Conservation (phyloP, 30 jellyfish, hydroid and myxozoan species). For the Sanderia malayensis region DNA sequence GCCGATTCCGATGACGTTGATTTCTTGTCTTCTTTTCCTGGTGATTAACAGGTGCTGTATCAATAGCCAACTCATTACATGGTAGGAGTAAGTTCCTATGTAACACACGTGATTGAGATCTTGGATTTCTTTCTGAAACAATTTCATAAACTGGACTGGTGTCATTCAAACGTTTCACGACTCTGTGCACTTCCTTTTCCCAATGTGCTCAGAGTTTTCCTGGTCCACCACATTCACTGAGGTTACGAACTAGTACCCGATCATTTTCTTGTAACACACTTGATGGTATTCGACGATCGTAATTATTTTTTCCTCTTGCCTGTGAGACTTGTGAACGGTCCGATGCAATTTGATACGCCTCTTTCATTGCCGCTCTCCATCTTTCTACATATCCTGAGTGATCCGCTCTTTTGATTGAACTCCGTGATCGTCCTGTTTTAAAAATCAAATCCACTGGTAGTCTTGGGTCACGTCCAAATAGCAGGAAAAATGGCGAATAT, state of each 20-base stretch:
- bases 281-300: neutral
- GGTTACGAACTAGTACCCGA: slow-evolving; percentile 1
- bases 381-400: slow-evolving; percentile 7
- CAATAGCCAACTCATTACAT: slow-evolving; percentile 8
- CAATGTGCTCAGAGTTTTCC: neutral
- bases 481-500: slow-evolving; percentile 13
- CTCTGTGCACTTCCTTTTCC: slow-evolving; percentile 3
- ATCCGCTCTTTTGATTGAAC: slow-evolving; percentile 3
- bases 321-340: slow-evolving; percentile 1
- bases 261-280: neutral
- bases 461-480: slow-evolving; percentile 14
- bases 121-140: slow-evolving; percentile 7
- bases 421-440: neutral
- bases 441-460: slow-evolving; percentile 16
- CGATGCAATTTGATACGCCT: slow-evolving; percentile 45
- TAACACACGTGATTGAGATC: neutral
- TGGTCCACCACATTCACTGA: neutral
- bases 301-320: neutral
- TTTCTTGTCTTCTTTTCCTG: slow-evolving; percentile 1
- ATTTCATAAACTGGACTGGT: neutral
- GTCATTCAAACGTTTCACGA: neutral
- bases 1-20: neutral
- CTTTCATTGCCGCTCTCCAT: slow-evolving; percentile 16
- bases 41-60: neutral
- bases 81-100: slow-evolving; percentile 10